A percentile compares a stretch with the other conserved stretches of the same genome.
Evolutionary conservation across 2,797 vertebrate genomes (phyloP).

Genomic region (Sebastes steindachneri): DNA sequence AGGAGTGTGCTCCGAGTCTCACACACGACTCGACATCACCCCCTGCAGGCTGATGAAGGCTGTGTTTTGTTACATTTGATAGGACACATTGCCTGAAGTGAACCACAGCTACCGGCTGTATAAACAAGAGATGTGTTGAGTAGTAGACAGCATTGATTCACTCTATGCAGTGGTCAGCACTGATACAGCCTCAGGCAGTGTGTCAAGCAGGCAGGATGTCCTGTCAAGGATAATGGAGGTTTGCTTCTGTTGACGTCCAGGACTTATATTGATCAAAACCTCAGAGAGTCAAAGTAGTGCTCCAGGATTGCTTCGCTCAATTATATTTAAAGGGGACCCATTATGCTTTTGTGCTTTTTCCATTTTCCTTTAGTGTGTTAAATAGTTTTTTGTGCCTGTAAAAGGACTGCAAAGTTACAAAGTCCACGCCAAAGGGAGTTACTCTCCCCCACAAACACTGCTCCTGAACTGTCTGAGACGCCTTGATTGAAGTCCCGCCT

Average conservation of each 20-base stretch:
- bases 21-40: constrained; percentile 47
- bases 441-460: neutral
- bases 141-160: constrained; percentile 45
- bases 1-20: neutral
- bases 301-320: constrained; percentile 1
- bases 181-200: constrained; percentile 21
- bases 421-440: too few relatives aligned
- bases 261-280: constrained; percentile 9
- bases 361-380: neutral
- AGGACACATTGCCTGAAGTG: constrained; percentile 9
- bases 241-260: constrained; percentile 26
- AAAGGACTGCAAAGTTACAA: too few relatives aligned
- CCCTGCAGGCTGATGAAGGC: constrained; percentile 52
- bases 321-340: neutral
- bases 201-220: constrained; percentile 51
- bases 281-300: neutral
- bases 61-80: neutral
- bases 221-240: constrained; percentile 53
- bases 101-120: constrained; percentile 22
- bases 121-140: constrained; percentile 42
- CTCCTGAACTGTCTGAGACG: neutral
- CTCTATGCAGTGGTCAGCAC: constrained; percentile 37
- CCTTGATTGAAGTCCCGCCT: too few relatives aligned
- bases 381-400: neutral
- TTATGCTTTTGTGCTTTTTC: neutral